These are phyloP conservation scores for Danio rerio DNA, from an alignment of 2,113 vertebrate genomes.

Conservation along the genomic window DNA sequence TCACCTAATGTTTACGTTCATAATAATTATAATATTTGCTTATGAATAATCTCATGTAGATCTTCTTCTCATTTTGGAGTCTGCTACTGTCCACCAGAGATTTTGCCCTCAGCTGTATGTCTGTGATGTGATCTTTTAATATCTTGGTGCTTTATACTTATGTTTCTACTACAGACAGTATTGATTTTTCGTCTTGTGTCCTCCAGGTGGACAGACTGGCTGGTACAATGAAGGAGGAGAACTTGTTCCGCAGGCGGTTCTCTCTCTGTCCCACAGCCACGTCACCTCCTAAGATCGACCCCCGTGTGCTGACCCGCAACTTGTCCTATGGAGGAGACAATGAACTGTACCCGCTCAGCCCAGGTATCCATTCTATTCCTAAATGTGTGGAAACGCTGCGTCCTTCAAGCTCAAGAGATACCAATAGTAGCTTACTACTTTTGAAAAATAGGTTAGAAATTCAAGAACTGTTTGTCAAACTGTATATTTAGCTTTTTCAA, in stretches of 20 bases:
- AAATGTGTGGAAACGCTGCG: neutral
- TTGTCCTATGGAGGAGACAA: slow-evolving; percentile 87
- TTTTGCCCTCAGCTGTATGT: neutral
- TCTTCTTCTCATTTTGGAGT: no score
- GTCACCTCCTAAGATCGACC: slow-evolving; percentile 88
- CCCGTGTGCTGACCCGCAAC: slow-evolving; percentile 82
- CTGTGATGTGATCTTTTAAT: slow-evolving; percentile 12
- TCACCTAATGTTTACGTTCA: no score
- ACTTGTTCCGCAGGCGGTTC: slow-evolving; percentile 88
- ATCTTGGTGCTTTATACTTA: neutral
- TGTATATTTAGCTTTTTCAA: no score
- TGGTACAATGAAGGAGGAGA: slow-evolving; percentile 95
- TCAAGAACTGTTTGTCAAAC: no score
- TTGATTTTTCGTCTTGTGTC: slow-evolving; percentile 29
- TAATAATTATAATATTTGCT: no score
- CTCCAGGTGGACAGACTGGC: slow-evolving; percentile 82
- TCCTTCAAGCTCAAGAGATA: neutral
- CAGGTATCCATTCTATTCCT: slow-evolving; percentile 77
- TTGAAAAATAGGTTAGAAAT: neutral
- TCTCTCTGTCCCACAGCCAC: slow-evolving; percentile 86
- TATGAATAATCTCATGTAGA: no score
- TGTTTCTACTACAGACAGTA: neutral
- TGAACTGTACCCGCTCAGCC: slow-evolving; percentile 82
- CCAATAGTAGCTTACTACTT: neutral
- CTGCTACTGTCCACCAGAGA: no score